phyloP scores from a whole-genome alignment of 2,113 vertebrate genomes.

The Cebus imitator region DNA sequence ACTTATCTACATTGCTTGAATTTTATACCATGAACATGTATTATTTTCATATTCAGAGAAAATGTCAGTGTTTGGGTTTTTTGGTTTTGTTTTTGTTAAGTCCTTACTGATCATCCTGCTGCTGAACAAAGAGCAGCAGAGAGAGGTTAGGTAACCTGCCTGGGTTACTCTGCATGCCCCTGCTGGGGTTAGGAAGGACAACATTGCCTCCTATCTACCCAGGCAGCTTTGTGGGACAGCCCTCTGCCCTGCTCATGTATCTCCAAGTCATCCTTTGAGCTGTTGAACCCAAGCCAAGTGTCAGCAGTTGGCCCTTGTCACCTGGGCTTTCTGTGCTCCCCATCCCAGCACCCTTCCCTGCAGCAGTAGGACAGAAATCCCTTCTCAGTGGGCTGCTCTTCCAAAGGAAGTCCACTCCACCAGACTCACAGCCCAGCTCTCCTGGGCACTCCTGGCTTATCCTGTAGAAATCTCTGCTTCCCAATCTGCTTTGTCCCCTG shows the following conservation, averaged over 20 bases:
- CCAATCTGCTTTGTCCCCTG: neutral
- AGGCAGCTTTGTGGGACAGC: neutral
- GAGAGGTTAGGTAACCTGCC: neutral
- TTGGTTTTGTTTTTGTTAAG: slow-evolving; percentile 13
- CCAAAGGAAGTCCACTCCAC: neutral
- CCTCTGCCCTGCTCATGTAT: slow-evolving; percentile 2
- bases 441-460: fast-evolving
- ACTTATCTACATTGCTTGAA: neutral
- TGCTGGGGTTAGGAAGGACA: neutral
- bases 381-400: neutral
- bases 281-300: neutral
- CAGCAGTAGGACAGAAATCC: neutral
- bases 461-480: neutral
- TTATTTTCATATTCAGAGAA: slow-evolving; percentile 22
- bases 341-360: neutral
- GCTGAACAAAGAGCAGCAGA: slow-evolving; percentile 58
- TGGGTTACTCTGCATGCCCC: neutral
- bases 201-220: neutral
- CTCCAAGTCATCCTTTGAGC: neutral
- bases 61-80: neutral
- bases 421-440: neutral
- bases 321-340: neutral
- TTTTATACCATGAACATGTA: neutral
- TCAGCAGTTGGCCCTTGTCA: neutral
- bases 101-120: neutral